Base-by-base conservation (phyloP, 2,888 invertebrate species). In the Myathropa florea region DNA sequence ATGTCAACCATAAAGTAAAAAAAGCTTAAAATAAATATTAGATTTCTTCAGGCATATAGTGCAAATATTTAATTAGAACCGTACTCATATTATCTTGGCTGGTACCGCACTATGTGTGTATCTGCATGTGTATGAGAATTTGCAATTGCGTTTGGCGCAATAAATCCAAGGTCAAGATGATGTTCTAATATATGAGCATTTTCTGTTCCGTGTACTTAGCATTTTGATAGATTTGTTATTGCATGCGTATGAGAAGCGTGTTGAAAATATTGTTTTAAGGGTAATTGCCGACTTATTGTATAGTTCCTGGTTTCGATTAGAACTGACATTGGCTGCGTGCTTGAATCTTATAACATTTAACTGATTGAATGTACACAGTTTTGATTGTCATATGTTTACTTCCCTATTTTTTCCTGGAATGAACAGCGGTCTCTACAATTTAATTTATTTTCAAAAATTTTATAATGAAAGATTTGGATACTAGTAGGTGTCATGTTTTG, bases 111-210 rank as follows among this genome's bases (percentile, higher is more conserved):
- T 12, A 21, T 53, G 4, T 7, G 21, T 10, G 53, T 61, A 24
- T 23, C 14, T 23, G 57, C 14, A 7, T 23, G 57, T 24, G 57
- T 24, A 14, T 24, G 24, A 14, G 24, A 12, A 46, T 21, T 59
- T 76, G 85, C 77, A 85, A 72, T 85, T 85, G 75, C 82, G 78
- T 86, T 86, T 61, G 75, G 71, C 75, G 75, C 75, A 86, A 83
- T 75, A 83, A 67, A 86, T 71, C 21, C 86, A 86, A 83, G 86
- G 86, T 86, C 71, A 83, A 79, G 83, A 86, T 83, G 83, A 83
- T 85, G 77, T 81, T 80, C 60, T 72, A 72, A 80, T 84, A 76
- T 64, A 63, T 73, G 26, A 65, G 64, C 72, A 23, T 30, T 83
- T 79, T 73, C 33, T 83, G 59, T 83, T 83, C 78, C 83, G 83